Evolutionary conservation across 2,888 invertebrate genomes (phyloP).

Genomic region (Meta bourneti): DNA sequence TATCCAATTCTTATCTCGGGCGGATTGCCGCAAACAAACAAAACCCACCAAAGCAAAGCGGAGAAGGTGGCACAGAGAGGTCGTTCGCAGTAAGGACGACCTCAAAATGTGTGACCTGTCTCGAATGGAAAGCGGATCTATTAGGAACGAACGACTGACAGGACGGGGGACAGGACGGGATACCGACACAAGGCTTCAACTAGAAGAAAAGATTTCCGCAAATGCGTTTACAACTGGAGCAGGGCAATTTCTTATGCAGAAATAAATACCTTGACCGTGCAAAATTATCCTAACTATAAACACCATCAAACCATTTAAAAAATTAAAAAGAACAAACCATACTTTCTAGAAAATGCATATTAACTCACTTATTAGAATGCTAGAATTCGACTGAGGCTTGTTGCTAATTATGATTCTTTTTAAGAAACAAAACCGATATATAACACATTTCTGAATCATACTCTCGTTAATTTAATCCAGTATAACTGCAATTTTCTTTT

Average conservation of each 20-base stretch:
- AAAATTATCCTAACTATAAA: too few relatives aligned
- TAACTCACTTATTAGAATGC: too few relatives aligned
- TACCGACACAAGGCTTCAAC: slow-evolving; percentile 38
- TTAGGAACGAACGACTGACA: slow-evolving; percentile 36
- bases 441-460: too few relatives aligned
- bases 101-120: slow-evolving; percentile 64
- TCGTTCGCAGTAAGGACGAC: slow-evolving; percentile 65
- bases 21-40: slow-evolving; percentile 45
- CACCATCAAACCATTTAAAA: too few relatives aligned
- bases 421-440: too few relatives aligned
- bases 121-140: slow-evolving; percentile 55
- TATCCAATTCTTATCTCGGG: slow-evolving; percentile 48
- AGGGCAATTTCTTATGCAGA: slow-evolving; percentile 20
- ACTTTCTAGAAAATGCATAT: too few relatives aligned
- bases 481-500: too few relatives aligned
- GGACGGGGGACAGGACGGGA: slow-evolving; percentile 12
- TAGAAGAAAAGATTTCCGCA: slow-evolving; percentile 26
- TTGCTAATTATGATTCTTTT: too few relatives aligned
- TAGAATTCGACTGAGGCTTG: too few relatives aligned
- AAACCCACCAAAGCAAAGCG: background rate
- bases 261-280: background rate
- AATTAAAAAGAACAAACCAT: too few relatives aligned
- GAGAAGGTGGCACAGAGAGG: slow-evolving; percentile 20
- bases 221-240: slow-evolving; percentile 26
- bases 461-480: too few relatives aligned